Evolutionary conservation across 2,113 vertebrate genomes (phyloP).

Genomic region (Rynchops niger): DNA sequence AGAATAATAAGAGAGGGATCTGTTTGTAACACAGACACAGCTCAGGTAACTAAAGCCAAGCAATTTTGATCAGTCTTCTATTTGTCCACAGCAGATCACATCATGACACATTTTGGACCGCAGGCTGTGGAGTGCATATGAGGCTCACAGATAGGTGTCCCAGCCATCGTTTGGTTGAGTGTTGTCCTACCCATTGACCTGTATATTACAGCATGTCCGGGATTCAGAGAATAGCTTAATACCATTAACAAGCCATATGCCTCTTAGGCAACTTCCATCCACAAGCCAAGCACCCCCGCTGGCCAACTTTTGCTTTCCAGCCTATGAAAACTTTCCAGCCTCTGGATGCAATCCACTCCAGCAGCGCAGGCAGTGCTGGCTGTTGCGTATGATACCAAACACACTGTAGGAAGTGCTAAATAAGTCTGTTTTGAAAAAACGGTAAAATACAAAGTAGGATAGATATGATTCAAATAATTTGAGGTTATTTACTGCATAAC

Average conservation of each 20-base stretch:
- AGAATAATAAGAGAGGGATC: background rate
- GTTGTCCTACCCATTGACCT: background rate
- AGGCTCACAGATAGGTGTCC: background rate
- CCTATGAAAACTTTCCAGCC: background rate
- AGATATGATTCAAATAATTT: background rate
- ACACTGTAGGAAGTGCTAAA: background rate
- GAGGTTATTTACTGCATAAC: background rate
- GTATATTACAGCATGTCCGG: fast-evolving
- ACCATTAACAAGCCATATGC: background rate
- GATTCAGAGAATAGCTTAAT: background rate
- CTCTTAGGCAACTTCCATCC: background rate
- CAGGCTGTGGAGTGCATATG: background rate
- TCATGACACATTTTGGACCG: background rate
- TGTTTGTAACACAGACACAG: background rate
- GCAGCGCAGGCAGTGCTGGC: background rate
- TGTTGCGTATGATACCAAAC: background rate
- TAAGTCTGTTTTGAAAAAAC: background rate
- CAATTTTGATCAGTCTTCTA: background rate
- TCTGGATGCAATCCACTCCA: background rate
- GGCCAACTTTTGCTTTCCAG: background rate
- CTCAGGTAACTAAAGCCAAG: background rate
- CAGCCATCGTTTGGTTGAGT: background rate
- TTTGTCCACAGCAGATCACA: background rate
- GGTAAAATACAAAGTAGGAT: background rate
- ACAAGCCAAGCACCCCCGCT: background rate